phyloP scores from a whole-genome alignment of 2,888 invertebrate genomes.

The Thera britannica region DNA sequence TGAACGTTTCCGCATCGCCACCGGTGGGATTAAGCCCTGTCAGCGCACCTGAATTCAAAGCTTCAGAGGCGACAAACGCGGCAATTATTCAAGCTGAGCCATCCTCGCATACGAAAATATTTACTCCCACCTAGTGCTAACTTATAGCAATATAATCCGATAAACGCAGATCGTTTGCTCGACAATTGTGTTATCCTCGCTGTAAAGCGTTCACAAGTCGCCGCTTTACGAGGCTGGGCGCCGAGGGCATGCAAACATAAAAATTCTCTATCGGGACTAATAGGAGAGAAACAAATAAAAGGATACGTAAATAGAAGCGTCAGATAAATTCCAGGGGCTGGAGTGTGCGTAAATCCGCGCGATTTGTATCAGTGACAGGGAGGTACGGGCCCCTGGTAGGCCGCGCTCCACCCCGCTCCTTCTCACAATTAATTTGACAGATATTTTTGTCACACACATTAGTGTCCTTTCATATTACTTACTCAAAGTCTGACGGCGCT shows the following conservation, averaged over 20 bases:
- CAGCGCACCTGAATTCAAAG: constrained; percentile 70
- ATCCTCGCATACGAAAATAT: constrained; percentile 71
- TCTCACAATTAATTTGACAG: constrained; percentile 78
- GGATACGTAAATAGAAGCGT: constrained; percentile 83
- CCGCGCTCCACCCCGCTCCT: constrained; percentile 47
- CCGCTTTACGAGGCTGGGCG: constrained; percentile 81
- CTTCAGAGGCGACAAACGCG: constrained; percentile 56
- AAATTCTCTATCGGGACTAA: constrained; percentile 85
- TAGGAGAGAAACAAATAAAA: constrained; percentile 84
- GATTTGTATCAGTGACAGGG: constrained; percentile 85
- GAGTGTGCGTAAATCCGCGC: constrained; percentile 84
- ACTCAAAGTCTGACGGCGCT: constrained; percentile 23
- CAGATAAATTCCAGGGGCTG: constrained; percentile 83
- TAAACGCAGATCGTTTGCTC: constrained; percentile 73
- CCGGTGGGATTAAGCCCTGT: constrained; percentile 64
- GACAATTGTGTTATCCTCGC: constrained; percentile 80
- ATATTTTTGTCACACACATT: constrained; percentile 58
- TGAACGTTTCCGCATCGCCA: constrained; percentile 37
- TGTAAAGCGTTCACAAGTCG: constrained; percentile 81
- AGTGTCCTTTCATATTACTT: constrained; percentile 43
- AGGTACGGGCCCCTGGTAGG: constrained; percentile 56
- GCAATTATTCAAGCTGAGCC: constrained; percentile 75
- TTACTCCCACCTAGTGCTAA: constrained; percentile 69
- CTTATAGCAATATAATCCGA: constrained; percentile 80
- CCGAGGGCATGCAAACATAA: constrained; percentile 81